These are phyloP conservation scores for Centropyge bicolor DNA, from an alignment of 2,797 vertebrate species.

Conservation along the genomic window DNA sequence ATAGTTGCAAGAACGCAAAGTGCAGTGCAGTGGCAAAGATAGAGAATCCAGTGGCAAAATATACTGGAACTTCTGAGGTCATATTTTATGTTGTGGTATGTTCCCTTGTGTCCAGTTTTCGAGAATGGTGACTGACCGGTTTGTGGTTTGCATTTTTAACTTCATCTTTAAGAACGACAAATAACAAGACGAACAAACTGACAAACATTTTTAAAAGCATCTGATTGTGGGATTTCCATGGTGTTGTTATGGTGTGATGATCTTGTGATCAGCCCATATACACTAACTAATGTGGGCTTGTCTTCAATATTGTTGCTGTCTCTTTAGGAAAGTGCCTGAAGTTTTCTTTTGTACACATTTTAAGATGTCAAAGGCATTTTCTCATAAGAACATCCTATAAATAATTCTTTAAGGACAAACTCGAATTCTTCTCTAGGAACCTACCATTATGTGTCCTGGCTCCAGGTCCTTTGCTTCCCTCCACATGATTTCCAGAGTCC, in stretches of 20 bases:
- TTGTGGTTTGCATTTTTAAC: background rate
- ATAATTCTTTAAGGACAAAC: background rate
- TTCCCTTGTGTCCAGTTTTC: background rate
- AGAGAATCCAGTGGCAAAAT: background rate
- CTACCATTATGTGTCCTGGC: conserved; percentile 89
- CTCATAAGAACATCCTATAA: background rate
- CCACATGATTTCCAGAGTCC: conserved; percentile 75
- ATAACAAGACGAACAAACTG: background rate
- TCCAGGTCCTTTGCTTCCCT: conserved; percentile 77
- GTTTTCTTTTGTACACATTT: background rate
- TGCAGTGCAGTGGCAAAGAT: background rate
- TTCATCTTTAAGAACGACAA: background rate
- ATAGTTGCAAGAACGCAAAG: background rate
- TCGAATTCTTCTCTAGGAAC: background rate
- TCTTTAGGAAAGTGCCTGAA: background rate
- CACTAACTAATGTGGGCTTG: too few species aligned
- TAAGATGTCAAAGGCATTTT: too few species aligned
- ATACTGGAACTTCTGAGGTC: background rate
- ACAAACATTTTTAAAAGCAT: background rate
- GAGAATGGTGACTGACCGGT: background rate
- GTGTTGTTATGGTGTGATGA: background rate
- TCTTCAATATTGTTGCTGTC: background rate
- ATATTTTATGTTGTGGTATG: background rate
- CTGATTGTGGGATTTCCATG: background rate
- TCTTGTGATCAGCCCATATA: too few species aligned